phyloP scores from a whole-genome alignment of 2,113 vertebrate species.

The Gallinago undulata region DNA sequence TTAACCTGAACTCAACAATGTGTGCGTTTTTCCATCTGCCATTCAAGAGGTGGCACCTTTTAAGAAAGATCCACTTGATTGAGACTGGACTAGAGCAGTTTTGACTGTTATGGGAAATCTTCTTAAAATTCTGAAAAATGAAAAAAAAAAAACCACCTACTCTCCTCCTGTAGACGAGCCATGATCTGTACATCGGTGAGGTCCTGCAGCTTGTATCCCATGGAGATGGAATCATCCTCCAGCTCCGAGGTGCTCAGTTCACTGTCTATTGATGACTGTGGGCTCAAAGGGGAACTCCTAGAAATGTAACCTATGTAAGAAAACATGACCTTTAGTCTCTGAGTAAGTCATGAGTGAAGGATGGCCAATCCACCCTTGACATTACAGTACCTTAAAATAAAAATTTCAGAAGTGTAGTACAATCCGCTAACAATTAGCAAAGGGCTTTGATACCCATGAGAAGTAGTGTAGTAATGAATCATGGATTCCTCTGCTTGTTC shows the following conservation, averaged over 20 bases:
- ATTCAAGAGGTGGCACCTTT: fast-evolving
- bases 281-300: constrained; percentile 85
- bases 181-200: constrained; percentile 98
- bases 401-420: background rate
- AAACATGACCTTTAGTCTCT: background rate
- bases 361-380: background rate
- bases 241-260: constrained; percentile 90
- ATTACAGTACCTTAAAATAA: background rate
- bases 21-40: background rate
- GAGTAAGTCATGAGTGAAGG: background rate
- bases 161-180: constrained; percentile 98
- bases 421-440: background rate
- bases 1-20: fast-evolving
- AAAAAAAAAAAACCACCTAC: constrained; percentile 75
- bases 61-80: background rate
- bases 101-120: background rate
- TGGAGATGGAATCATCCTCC: constrained; percentile 91
- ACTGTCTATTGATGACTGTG: constrained; percentile 95
- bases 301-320: constrained; percentile 75
- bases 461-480: background rate
- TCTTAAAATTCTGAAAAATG: background rate
- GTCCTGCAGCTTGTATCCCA: constrained; percentile 97
- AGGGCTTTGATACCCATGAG: background rate
- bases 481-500: background rate
- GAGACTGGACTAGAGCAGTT: background rate